A percentile compares a stretch with the other conserved stretches of the same genome.
Evolutionary conservation across 1,140 invertebrate species (phyloP).

Genomic region (Anoplolepis gracilipes): DNA sequence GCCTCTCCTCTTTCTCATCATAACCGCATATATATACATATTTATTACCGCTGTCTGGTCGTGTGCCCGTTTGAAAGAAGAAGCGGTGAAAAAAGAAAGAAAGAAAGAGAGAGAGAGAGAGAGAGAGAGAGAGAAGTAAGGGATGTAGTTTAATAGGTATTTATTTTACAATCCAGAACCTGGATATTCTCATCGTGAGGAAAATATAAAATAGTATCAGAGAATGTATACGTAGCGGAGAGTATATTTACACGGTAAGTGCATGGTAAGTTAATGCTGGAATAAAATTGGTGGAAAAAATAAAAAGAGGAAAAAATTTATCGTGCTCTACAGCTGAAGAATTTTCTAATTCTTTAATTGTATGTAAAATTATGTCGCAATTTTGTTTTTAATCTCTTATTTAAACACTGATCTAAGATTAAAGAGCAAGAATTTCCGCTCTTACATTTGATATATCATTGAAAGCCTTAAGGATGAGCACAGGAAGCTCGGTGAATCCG

Average conservation of each 20-base stretch:
- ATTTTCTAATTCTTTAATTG: not conserved
- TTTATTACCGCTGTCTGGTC: constrained; percentile 55
- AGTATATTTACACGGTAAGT: not conserved
- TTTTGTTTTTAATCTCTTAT: not conserved
- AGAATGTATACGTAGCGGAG: not conserved
- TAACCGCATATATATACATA: constrained; percentile 67
- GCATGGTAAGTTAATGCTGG: not conserved
- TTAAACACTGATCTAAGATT: not conserved
- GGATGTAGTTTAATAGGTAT: constrained; percentile 10
- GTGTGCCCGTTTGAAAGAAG: constrained; percentile 40
- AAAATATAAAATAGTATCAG: not conserved
- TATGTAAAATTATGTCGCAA: not conserved
- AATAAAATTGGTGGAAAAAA: constrained; percentile 24
- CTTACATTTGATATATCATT: not conserved
- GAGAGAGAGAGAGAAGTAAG: not conserved
- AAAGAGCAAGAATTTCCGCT: not conserved
- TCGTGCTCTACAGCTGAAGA: not conserved
- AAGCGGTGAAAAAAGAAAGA: not conserved
- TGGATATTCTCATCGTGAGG: not conserved
- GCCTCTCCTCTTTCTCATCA: constrained; percentile 65
- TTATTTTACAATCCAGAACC: constrained; percentile 45
- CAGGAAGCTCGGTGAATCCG: not conserved
- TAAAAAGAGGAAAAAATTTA: not conserved
- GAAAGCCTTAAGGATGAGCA: not conserved
- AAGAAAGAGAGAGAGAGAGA: too few relatives aligned